Percentiles rank a stretch among this genome's conserved stretches.
Conservation (phyloP, 2,888 invertebrate species). For the Chironomus tentans region DNA sequence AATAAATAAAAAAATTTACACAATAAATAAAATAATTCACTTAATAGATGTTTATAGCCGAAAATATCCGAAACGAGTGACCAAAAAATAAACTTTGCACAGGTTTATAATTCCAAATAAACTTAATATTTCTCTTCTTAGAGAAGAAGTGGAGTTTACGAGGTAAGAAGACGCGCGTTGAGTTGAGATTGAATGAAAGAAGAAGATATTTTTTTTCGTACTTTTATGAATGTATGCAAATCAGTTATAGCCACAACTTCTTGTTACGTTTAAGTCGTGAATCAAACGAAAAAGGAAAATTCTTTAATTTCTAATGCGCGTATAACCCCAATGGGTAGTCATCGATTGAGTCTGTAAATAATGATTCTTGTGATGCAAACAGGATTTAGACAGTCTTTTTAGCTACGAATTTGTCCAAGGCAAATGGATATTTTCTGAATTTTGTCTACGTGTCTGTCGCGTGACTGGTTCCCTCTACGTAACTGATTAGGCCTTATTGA, state of each 20-base stretch:
- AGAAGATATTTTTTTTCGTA: not conserved
- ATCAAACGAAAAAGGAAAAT: not conserved
- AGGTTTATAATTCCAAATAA: constrained; percentile 23
- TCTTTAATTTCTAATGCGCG: not conserved
- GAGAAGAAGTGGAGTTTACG: not conserved
- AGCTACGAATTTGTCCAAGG: too few species aligned
- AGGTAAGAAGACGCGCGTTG: not conserved
- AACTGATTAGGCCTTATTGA: too few species aligned
- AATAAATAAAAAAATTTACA: not conserved
- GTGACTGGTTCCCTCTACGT: too few species aligned
- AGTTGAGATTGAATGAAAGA: not conserved
- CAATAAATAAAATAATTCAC: not conserved
- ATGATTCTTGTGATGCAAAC: not conserved
- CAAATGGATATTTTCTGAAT: too few species aligned
- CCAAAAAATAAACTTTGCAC: constrained; percentile 23
- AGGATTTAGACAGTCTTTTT: not conserved
- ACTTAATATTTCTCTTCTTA: not conserved
- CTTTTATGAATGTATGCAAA: not conserved
- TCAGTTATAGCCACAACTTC: not conserved
- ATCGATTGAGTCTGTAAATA: not conserved
- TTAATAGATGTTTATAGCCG: constrained; percentile 12
- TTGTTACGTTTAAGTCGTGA: not conserved
- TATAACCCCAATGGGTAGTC: too few species aligned
- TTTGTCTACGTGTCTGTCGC: too few species aligned
- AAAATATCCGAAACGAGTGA: constrained; percentile 21